Base-by-base conservation (phyloP, 2,888 invertebrate species). In the Lysandra coridon region DNA sequence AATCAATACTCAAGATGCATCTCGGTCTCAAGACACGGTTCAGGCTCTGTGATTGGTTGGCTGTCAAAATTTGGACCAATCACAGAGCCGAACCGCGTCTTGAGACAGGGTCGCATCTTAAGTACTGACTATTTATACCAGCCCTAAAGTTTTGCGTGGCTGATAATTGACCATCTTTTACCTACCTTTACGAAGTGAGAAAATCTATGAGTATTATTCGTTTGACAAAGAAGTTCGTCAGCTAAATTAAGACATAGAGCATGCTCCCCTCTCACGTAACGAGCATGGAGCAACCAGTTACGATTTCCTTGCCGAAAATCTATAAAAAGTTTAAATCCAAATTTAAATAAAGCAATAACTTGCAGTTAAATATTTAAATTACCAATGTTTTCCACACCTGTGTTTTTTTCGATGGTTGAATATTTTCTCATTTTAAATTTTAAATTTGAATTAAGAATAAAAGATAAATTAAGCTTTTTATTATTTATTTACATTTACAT, bases 201-300 rank as follows among this genome's bases (percentile, higher is more conserved):
- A 81, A 90, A 94, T 89, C 85, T 88, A 81, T 94, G 94, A 49
- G 87, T 90, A 81, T 93, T 91, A 49, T 89, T 87, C 10, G 86
- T 83, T 79, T 88, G 82, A 69, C 84, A 89, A 82, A 92, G 94
- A 40, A 93, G 83, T 14, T 91, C 86, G 74, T 94, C 94, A 0
- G 89, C 90, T 60, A 94, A 85, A 53, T 91, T 89, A 79, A 91
- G 80, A 80, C 94, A 94, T 73, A 86, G 80, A 0, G 88, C 85
- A 82, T 94, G 92, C 82, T 94, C 94, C 7, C 94, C 94, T 78
- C 94, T 86, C 10, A 94, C 94, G 82, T 92, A 94, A 1, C 93
- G 90, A 1, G 92, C 89, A 74, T 94, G 92, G 1, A 94, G 85
- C n/a, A 94, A 83, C 94, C 94, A 94, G 82, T 91, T 93, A 33